These are phyloP conservation scores for Plagiodera versicolora DNA, from an alignment of 2,888 invertebrate species.

Conservation along the genomic window DNA sequence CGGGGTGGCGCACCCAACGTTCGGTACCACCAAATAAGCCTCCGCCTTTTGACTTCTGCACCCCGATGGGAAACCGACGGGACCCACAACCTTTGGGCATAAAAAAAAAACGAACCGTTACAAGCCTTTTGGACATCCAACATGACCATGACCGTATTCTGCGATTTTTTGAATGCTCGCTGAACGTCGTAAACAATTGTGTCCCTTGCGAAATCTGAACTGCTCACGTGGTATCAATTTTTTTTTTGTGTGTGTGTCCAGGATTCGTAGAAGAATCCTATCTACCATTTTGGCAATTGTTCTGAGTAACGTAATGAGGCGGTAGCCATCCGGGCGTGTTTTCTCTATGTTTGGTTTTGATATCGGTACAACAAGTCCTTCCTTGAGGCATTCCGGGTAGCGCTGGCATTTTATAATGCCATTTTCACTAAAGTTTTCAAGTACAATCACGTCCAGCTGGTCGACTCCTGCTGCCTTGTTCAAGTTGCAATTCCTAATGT, in stretches of 20 bases:
- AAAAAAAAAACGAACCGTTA: too few species aligned
- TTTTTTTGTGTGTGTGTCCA: background rate
- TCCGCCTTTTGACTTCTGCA: too few species aligned
- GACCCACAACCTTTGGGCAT: too few species aligned
- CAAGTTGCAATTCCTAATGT: background rate
- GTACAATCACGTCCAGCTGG: background rate
- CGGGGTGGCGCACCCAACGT: too few species aligned
- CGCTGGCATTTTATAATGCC: slow-evolving; percentile 16
- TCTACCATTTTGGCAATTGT: background rate
- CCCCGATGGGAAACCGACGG: too few species aligned
- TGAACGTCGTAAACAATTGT: background rate
- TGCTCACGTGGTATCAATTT: background rate
- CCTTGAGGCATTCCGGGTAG: slow-evolving; percentile 22
- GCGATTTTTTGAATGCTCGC: background rate
- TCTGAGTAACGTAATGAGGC: background rate
- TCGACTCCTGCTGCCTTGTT: slow-evolving; percentile 22
- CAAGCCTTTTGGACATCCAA: background rate
- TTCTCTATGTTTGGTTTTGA: slow-evolving; percentile 25
- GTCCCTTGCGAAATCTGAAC: background rate
- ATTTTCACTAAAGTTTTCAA: slow-evolving; percentile 26
- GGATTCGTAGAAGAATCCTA: background rate
- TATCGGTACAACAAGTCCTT: slow-evolving; percentile 22
- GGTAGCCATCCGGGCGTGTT: background rate
- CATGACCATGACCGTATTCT: background rate
- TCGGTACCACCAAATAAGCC: too few species aligned